A percentile compares a stretch with the other conserved stretches of the same genome.
These are phyloP conservation scores for Drosophila serrata DNA, from an alignment of 1,140 invertebrate species.

Conservation along the genomic window DNA sequence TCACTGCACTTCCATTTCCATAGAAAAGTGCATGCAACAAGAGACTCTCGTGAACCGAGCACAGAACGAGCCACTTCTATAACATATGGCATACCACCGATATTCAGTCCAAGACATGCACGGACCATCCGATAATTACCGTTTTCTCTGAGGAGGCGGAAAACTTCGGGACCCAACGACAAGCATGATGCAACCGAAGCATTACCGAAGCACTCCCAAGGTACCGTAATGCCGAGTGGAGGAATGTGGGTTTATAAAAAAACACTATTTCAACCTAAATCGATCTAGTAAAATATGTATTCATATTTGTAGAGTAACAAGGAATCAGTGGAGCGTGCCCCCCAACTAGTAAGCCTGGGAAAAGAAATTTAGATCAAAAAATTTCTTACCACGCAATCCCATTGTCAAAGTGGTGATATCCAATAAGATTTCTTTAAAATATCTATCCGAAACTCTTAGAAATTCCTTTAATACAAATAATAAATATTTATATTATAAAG, in stretches of 20 bases:
- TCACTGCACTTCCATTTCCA: conserved; percentile 73
- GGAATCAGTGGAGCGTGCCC: conserved; percentile 22
- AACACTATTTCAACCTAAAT: conserved; percentile 33
- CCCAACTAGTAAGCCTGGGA: conserved; percentile 2
- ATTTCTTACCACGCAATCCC: neutral
- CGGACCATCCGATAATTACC: conserved; percentile 39
- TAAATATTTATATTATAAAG: too few relatives aligned
- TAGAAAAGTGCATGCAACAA: conserved; percentile 82
- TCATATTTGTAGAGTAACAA: conserved; percentile 7
- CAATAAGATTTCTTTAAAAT: neutral
- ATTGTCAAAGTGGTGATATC: neutral
- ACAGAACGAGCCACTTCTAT: conserved; percentile 40
- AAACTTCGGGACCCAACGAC: conserved; percentile 18
- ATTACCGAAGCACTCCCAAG: conserved; percentile 18
- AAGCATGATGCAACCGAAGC: conserved; percentile 55
- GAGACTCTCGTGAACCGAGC: conserved; percentile 76
- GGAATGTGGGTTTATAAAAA: conserved; percentile 22
- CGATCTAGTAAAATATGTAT: conserved; percentile 10
- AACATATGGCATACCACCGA: conserved; percentile 49
- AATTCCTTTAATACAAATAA: too few relatives aligned
- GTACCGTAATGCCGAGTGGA: conserved; percentile 33
- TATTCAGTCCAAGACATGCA: conserved; percentile 64
- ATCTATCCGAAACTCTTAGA: neutral
- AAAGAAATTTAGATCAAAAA: conserved; percentile 27
- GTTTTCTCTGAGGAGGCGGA: conserved; percentile 20